phyloP scores from a whole-genome alignment of 2,888 invertebrate species.

The Apantesis nais region DNA sequence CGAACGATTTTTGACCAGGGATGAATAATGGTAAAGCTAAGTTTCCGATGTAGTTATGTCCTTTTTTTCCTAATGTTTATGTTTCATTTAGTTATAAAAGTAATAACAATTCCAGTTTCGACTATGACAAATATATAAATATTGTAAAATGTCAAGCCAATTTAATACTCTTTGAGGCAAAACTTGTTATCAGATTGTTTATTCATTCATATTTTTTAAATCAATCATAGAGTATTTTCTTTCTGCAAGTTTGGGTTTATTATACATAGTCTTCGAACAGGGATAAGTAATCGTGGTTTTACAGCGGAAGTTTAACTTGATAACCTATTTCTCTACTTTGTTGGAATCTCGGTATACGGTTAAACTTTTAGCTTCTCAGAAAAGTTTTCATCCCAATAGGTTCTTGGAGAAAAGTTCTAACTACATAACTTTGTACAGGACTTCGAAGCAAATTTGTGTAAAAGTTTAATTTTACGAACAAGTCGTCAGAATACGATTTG shows the following conservation, averaged over 20 bases:
- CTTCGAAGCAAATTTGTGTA: slow-evolving; percentile 5
- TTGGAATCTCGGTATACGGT: neutral
- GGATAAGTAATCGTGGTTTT: neutral
- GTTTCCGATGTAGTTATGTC: too few species aligned
- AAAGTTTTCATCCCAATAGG: slow-evolving; percentile 16
- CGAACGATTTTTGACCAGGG: too few species aligned
- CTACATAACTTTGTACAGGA: slow-evolving; percentile 8
- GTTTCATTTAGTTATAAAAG: too few species aligned
- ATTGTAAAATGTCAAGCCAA: too few species aligned
- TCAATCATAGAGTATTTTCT: neutral
- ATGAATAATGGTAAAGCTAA: too few species aligned
- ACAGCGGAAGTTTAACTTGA: slow-evolving; percentile 3
- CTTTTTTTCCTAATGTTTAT: too few species aligned
- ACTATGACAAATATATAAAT: too few species aligned
- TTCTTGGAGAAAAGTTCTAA: slow-evolving; percentile 10
- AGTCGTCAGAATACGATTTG: slow-evolving; percentile 20
- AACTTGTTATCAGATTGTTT: too few species aligned
- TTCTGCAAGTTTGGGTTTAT: neutral
- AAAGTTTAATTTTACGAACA: slow-evolving; percentile 34
- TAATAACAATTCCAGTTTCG: too few species aligned
- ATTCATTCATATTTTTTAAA: neutral
- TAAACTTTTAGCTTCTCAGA: slow-evolving; percentile 6
- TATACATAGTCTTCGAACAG: neutral
- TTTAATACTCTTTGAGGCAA: too few species aligned
- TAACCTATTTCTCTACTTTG: slow-evolving; percentile 14